These are phyloP conservation scores for Solenodon paradoxus DNA, from an alignment of 2,113 vertebrate species.

Conservation along the genomic window DNA sequence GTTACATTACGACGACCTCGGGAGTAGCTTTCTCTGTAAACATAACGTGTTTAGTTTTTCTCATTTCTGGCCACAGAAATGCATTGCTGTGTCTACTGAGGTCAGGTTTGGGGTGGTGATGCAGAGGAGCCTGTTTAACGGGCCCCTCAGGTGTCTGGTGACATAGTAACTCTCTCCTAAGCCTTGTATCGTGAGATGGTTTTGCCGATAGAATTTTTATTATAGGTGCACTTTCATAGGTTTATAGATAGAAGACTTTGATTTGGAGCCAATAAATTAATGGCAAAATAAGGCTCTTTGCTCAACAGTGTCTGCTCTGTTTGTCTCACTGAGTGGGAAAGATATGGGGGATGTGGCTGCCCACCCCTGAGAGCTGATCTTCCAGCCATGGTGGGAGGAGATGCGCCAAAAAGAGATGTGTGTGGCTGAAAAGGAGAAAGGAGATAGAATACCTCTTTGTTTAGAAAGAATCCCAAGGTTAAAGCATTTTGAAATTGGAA, in stretches of 20 bases:
- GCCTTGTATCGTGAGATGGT: neutral
- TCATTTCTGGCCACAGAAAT: neutral
- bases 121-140: no score
- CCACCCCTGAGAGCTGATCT: accelerated
- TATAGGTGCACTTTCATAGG: neutral
- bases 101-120: neutral
- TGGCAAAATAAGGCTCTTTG: conserved; percentile 17
- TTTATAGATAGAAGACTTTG: neutral
- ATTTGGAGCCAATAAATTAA: neutral
- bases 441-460: neutral
- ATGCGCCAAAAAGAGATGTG: neutral
- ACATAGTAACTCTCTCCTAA: neutral
- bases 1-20: neutral
- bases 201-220: neutral
- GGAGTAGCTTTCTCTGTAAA: neutral
- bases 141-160: neutral
- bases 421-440: neutral
- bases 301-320: neutral
- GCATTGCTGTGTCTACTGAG: neutral
- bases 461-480: neutral
- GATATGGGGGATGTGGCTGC: neutral
- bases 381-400: neutral
- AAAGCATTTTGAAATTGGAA: neutral
- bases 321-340: neutral
- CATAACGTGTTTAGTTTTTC: neutral